phyloP scores from a whole-genome alignment of 2,888 invertebrate species.

The Ornithoptera alexandrae region DNA sequence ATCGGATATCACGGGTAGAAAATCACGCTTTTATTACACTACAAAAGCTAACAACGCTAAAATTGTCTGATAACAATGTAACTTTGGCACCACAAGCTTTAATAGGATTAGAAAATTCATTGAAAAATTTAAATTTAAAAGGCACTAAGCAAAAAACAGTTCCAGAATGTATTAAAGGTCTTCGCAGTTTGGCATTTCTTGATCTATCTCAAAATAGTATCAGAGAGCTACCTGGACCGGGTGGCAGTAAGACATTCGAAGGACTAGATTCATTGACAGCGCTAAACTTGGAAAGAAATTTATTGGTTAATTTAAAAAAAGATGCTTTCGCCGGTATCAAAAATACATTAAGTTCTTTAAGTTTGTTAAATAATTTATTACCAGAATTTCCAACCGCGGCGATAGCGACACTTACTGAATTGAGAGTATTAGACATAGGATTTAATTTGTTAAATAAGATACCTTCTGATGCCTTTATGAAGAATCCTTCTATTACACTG shows the following conservation, averaged over 20 bases:
- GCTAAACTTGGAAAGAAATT: conserved; percentile 92
- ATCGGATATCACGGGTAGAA: conserved; percentile 86
- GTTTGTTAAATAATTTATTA: conserved; percentile 92
- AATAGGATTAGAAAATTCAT: conserved; percentile 87
- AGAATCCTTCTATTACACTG: conserved; percentile 91
- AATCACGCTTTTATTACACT: conserved; percentile 88
- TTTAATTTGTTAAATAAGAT: conserved; percentile 92
- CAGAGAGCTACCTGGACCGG: conserved; percentile 86
- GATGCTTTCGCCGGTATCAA: conserved; percentile 89
- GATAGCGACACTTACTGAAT: conserved; percentile 86
- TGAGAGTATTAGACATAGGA: conserved; percentile 94
- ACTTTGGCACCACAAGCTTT: conserved; percentile 86
- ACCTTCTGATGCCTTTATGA: conserved; percentile 88
- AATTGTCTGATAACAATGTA: conserved; percentile 92
- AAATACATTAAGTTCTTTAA: conserved; percentile 91
- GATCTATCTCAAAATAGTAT: conserved; percentile 94
- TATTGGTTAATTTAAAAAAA: conserved; percentile 87
- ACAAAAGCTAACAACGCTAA: conserved; percentile 87
- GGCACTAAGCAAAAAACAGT: conserved; percentile 90
- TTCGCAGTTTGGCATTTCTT: conserved; percentile 90
- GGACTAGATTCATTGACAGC: conserved; percentile 91
- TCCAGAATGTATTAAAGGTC: conserved; percentile 88
- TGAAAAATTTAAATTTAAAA: conserved; percentile 94
- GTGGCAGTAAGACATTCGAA: conserved; percentile 84
- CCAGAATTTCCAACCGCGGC: conserved; percentile 92